These are phyloP conservation scores for Nymphalis c-album DNA, from an alignment of 2,888 invertebrate genomes.

Conservation along the genomic window DNA sequence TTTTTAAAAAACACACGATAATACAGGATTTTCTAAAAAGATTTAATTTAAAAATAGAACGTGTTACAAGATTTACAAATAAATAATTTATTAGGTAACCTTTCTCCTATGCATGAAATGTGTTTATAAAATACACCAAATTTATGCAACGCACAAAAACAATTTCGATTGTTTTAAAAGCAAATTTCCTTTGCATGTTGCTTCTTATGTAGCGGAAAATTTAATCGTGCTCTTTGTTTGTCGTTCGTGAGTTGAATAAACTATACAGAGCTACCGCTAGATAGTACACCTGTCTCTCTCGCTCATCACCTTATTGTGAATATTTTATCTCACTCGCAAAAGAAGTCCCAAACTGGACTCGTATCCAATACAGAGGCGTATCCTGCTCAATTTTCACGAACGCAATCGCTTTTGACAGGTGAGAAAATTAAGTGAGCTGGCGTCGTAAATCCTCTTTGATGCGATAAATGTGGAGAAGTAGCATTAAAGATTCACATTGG, in stretches of 20 bases:
- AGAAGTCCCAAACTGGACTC: slow-evolving; percentile 52
- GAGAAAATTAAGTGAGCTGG: slow-evolving; percentile 47
- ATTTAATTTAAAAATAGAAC: background rate
- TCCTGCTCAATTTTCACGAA: slow-evolving; percentile 57
- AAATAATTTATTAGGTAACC: background rate
- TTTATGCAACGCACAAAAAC: slow-evolving; percentile 37
- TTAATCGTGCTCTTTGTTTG: slow-evolving; percentile 72
- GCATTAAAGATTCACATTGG: slow-evolving; percentile 31
- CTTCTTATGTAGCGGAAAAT: slow-evolving; percentile 75
- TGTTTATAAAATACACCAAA: slow-evolving; percentile 30
- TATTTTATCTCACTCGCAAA: slow-evolving; percentile 51
- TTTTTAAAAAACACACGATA: too few relatives aligned
- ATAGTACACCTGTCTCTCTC: slow-evolving; percentile 47
- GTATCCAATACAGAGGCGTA: slow-evolving; percentile 53
- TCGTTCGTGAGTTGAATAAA: slow-evolving; percentile 71
- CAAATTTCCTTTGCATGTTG: slow-evolving; percentile 59
- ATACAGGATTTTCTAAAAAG: too few relatives aligned
- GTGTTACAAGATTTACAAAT: background rate
- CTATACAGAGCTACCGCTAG: slow-evolving; percentile 53
- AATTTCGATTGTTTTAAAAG: slow-evolving; percentile 45
- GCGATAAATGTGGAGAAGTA: slow-evolving; percentile 36
- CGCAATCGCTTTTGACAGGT: slow-evolving; percentile 56
- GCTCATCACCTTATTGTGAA: slow-evolving; percentile 41
- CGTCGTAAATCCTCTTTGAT: slow-evolving; percentile 31
- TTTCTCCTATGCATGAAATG: slow-evolving; percentile 13